phyloP scores from a whole-genome alignment of 2,113 vertebrate genomes.

The Parus major region DNA sequence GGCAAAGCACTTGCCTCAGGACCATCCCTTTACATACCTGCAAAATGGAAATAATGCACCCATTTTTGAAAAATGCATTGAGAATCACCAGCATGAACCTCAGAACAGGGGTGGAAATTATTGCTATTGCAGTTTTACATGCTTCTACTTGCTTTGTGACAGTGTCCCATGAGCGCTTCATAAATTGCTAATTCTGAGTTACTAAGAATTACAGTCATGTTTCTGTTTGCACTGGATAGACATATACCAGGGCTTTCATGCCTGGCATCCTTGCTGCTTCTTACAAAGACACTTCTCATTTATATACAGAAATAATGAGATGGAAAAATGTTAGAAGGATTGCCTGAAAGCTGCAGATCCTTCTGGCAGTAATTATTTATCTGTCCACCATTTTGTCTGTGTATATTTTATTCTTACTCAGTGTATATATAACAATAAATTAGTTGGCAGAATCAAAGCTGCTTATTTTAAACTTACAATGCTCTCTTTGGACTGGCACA shows the following conservation, averaged over 20 bases:
- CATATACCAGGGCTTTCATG: not conserved
- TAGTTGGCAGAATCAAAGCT: not conserved
- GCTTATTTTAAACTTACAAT: not conserved
- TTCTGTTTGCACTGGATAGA: not conserved
- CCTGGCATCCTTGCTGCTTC: not conserved
- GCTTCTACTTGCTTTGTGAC: not conserved
- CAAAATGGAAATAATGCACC: not conserved
- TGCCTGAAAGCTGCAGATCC: not conserved
- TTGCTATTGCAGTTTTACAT: not conserved
- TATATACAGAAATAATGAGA: slow-evolving; percentile 45
- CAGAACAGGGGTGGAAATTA: not conserved
- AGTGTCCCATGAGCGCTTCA: not conserved
- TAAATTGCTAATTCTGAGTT: not conserved
- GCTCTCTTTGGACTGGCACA: not conserved
- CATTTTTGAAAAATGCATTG: not conserved
- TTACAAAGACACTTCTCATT: slow-evolving; percentile 22
- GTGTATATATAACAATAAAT: not conserved
- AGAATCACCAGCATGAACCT: not conserved
- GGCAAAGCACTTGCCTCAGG: not conserved
- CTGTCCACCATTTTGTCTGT: not conserved
- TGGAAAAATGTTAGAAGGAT: not conserved
- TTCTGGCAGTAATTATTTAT: slow-evolving; percentile 32
- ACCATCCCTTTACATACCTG: not conserved
- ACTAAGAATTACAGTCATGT: not conserved
- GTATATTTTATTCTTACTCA: slow-evolving; percentile 16